phyloP scores from a whole-genome alignment of 2,888 invertebrate species.

The Craniophora ligustri region DNA sequence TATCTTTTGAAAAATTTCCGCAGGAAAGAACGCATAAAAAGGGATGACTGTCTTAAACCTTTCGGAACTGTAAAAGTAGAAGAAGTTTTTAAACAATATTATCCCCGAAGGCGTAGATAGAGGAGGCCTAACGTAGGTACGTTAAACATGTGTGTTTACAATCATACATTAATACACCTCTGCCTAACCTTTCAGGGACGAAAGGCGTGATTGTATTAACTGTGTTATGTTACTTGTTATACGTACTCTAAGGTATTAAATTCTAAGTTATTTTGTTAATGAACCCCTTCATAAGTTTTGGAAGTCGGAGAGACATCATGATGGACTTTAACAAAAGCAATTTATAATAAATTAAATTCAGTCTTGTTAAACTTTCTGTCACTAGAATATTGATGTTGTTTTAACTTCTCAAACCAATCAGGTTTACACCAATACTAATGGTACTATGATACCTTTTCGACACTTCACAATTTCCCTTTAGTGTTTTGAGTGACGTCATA shows the following conservation, averaged over 20 bases:
- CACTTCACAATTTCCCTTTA: slow-evolving; percentile 1
- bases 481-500: neutral
- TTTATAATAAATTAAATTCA: slow-evolving; percentile 1
- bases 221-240: too few relatives aligned
- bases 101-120: too few relatives aligned
- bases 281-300: too few relatives aligned
- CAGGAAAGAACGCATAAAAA: neutral
- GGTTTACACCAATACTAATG: slow-evolving; percentile 7
- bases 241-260: too few relatives aligned
- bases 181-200: too few relatives aligned
- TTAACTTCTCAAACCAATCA: slow-evolving; percentile 3
- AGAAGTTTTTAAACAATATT: too few relatives aligned
- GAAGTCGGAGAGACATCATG: too few relatives aligned
- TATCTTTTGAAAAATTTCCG: slow-evolving; percentile 2
- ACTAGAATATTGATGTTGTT: slow-evolving; percentile 22
- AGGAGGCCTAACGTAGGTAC: too few relatives aligned
- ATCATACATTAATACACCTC: too few relatives aligned
- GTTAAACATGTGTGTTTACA: too few relatives aligned
- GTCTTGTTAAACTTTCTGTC: neutral
- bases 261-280: too few relatives aligned
- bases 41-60: neutral
- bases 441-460: neutral
- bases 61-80: neutral
- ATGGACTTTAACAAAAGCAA: neutral
- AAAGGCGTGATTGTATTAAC: too few relatives aligned